These are phyloP conservation scores for Okapia johnstoni DNA, from an alignment of 2,113 vertebrate species.

Conservation along the genomic window DNA sequence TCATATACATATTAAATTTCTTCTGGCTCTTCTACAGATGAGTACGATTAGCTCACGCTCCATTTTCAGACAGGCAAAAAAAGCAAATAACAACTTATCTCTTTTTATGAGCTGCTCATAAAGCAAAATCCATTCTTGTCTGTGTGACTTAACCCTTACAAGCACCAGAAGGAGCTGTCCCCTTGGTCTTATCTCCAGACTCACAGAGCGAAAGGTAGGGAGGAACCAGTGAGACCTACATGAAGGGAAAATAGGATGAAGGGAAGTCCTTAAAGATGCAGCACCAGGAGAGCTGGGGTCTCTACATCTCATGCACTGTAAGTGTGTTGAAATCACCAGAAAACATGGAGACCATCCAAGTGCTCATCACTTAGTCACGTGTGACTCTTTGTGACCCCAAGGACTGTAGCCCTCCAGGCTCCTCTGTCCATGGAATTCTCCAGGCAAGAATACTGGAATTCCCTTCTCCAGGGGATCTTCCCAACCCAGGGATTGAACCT, in stretches of 20 bases:
- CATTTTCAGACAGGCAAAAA: slow-evolving; percentile 7
- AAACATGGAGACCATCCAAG: background rate
- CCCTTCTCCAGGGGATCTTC: background rate
- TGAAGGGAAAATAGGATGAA: no score
- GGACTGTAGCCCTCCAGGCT: background rate
- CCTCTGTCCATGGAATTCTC: background rate
- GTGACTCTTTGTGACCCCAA: background rate
- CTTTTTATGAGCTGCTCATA: background rate
- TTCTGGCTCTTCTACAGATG: slow-evolving; percentile 16
- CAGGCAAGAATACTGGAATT: background rate
- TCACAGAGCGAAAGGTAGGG: background rate
- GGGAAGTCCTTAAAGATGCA: background rate
- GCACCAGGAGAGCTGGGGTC: background rate
- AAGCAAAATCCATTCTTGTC: background rate
- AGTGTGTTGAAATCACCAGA: background rate
- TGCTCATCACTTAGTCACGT: background rate
- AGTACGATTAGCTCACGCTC: slow-evolving; percentile 3
- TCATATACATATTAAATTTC: background rate
- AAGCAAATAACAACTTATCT: background rate
- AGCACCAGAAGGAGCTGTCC: background rate
- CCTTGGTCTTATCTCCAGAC: background rate
- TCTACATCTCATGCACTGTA: accelerated
- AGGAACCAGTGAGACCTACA: background rate
- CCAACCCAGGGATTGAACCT: background rate
- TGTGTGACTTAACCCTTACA: background rate